Conservation (phyloP, 1,140 invertebrate species). For the Atta texana region DNA sequence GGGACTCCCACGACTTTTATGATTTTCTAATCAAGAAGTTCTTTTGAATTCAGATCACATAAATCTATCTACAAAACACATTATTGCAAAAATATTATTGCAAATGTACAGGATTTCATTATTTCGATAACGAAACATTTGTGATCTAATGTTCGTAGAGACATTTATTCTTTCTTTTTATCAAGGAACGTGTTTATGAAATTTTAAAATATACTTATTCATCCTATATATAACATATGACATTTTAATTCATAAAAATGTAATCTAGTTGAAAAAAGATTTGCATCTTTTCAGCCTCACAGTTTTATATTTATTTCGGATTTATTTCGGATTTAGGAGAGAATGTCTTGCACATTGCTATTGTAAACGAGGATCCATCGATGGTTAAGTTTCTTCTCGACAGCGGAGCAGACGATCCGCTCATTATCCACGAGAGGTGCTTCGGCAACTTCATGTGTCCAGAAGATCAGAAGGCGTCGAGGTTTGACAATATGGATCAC, state of each 20-base stretch:
- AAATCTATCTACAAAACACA: not conserved
- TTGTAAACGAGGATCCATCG: constrained; percentile 98
- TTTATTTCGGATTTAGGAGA: constrained; percentile 88
- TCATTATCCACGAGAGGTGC: constrained; percentile 93
- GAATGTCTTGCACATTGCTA: constrained; percentile 97
- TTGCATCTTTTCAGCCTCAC: not conserved
- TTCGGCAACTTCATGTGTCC: constrained; percentile 98
- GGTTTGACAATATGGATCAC: constrained; percentile 95
- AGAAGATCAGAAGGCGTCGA: constrained; percentile 97
- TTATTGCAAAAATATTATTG: not conserved
- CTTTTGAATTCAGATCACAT: constrained; percentile 4
- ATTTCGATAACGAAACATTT: no score
- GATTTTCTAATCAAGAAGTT: constrained; percentile 11
- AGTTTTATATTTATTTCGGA: not conserved
- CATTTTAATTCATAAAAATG: not conserved
- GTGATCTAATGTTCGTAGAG: no score
- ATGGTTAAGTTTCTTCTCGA: constrained; percentile 99
- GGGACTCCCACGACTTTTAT: not conserved
- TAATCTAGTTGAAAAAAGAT: not conserved
- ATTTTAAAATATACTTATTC: no score
- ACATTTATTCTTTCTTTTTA: no score
- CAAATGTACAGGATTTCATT: not conserved
- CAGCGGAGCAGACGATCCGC: constrained; percentile 91
- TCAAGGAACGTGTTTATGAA: no score
- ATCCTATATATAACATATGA: not conserved